These are phyloP conservation scores for Hoplostethus mediterraneus DNA, from an alignment of 2,797 vertebrate species.

Conservation along the genomic window DNA sequence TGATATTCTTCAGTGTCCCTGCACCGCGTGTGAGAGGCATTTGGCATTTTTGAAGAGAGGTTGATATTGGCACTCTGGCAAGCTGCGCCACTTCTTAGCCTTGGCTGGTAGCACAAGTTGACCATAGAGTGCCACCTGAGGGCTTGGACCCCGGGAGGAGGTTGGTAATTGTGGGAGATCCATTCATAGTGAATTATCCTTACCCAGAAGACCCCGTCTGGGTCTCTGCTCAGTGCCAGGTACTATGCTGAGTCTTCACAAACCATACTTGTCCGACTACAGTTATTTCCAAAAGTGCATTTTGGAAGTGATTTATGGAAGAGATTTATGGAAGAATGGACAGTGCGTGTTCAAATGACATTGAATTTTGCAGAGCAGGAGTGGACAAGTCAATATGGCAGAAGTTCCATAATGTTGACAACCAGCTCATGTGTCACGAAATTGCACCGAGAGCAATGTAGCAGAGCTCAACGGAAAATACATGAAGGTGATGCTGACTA, in stretches of 20 bases:
- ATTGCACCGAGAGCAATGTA: constrained; percentile 43
- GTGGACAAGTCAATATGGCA: constrained; percentile 42
- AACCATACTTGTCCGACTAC: constrained; percentile 42
- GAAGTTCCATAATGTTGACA: constrained; percentile 42
- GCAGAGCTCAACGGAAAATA: constrained; percentile 57
- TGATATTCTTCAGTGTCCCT: constrained; percentile 56
- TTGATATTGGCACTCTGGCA: constrained; percentile 72
- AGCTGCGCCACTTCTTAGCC: constrained; percentile 54
- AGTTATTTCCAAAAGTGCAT: constrained; percentile 72
- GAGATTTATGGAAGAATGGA: constrained; percentile 36
- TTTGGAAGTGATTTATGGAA: constrained; percentile 64
- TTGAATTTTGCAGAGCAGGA: constrained; percentile 52
- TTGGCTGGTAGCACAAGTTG: constrained; percentile 10
- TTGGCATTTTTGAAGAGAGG: constrained; percentile 68
- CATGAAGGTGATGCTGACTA: constrained; percentile 40
- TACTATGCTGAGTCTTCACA: constrained; percentile 49
- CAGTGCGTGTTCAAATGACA: constrained; percentile 42
- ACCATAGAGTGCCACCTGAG: constrained; percentile 59
- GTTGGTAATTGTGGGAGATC: constrained; percentile 31
- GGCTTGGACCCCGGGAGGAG: constrained; percentile 36
- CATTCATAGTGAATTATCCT: constrained; percentile 15
- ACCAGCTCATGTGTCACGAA: constrained; percentile 26
- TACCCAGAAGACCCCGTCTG: constrained; percentile 21
- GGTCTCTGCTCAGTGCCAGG: constrained; percentile 50
- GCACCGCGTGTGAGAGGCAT: constrained; percentile 64